Evolutionary conservation across 35 echinoderm and acorn worm species (phyloP).

Genomic region (Apostichopus californicus): DNA sequence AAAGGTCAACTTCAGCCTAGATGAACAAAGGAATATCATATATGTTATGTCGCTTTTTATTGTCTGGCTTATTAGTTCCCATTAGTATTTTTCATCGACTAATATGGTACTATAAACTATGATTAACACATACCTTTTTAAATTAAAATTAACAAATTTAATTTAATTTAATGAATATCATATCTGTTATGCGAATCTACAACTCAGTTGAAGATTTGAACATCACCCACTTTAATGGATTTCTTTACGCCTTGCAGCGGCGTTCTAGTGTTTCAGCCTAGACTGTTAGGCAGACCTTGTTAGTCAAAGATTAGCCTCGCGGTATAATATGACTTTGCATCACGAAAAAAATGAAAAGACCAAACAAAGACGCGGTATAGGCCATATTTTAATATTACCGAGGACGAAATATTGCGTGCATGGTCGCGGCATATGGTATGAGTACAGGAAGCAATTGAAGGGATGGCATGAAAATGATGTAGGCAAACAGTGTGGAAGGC

Average conservation of each 20-base stretch:
- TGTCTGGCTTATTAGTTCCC: too few species aligned
- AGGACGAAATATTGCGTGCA: conserved; percentile 31
- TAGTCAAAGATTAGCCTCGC: conserved; percentile 49
- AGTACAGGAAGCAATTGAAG: conserved; percentile 13
- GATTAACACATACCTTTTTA: too few species aligned
- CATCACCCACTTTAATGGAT: conserved; percentile 25
- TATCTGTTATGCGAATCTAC: too few species aligned
- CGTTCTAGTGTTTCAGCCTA: conserved; percentile 2
- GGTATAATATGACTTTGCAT: conserved; percentile 27
- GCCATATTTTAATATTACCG: conserved; percentile 33
- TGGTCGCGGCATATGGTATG: conserved; percentile 29
- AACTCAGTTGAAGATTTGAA: not conserved
- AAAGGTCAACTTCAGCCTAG: too few species aligned
- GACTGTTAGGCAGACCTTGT: conserved; percentile 46
- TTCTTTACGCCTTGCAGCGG: conserved; percentile 27
- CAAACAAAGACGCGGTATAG: conserved; percentile 31
- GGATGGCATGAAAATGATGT: conserved; percentile 21
- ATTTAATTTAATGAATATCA: too few species aligned
- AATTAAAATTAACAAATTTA: too few species aligned
- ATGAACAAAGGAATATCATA: too few species aligned
- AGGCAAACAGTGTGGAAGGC: conserved; percentile 21
- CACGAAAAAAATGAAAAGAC: conserved; percentile 2
- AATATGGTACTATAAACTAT: too few species aligned
- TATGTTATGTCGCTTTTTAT: too few species aligned
- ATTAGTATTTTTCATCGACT: too few species aligned